A percentile compares a stretch with the other conserved stretches of the same genome.
Conservation (phyloP, 2,113 vertebrate species). For the Plestiodon gilberti region DNA sequence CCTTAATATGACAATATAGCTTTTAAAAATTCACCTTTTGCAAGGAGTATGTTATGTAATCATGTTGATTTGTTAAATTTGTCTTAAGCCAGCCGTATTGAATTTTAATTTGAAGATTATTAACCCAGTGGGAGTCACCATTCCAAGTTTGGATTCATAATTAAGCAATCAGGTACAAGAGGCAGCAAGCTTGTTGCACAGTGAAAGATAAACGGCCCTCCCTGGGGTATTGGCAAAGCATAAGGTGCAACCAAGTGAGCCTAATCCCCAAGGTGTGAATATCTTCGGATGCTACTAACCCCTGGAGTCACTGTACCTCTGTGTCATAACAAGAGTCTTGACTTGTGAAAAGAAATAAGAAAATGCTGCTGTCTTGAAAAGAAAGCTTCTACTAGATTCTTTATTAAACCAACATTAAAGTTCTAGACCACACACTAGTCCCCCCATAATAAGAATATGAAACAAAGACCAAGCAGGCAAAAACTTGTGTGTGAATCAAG, state of each 20-base stretch:
- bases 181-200: conserved; percentile 53
- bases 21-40: conserved; percentile 58
- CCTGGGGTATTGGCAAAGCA: conserved; percentile 53
- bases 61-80: conserved; percentile 48
- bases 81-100: conserved; percentile 52
- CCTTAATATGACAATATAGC: conserved; percentile 9
- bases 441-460: background rate
- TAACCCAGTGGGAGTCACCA: conserved; percentile 62
- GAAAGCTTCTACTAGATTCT: conserved; percentile 12
- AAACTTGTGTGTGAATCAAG: background rate
- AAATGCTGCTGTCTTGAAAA: background rate
- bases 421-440: background rate
- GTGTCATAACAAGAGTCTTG: background rate
- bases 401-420: background rate
- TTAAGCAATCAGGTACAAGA: conserved; percentile 71
- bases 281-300: conserved; percentile 47
- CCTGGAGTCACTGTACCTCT: conserved; percentile 48
- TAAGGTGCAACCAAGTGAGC: conserved; percentile 64
- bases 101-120: conserved; percentile 71
- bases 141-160: conserved; percentile 64
- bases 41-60: background rate
- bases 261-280: conserved; percentile 70
- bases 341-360: conserved; percentile 48
- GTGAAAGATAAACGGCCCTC: conserved; percentile 62
- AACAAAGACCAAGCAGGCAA: background rate